Evolutionary conservation across 1,140 invertebrate species (phyloP), one percentile per base, ranked within the genome.

Genomic region (Ooceraea biroi): DNA sequence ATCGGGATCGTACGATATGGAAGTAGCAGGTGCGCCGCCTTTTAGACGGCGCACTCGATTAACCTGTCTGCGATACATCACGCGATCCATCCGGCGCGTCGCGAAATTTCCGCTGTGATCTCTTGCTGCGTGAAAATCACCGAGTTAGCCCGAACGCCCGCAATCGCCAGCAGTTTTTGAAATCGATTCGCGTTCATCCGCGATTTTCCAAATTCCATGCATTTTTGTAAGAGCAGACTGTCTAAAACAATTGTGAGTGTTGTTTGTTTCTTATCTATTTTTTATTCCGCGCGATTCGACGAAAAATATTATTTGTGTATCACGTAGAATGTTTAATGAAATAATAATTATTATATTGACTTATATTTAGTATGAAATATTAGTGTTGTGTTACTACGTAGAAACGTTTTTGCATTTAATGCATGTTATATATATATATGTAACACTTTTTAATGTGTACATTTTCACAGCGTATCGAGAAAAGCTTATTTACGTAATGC

Each of bases 31-130:
- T 80, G 63, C 76, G 36, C 22, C 60, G 36, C 17, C 48, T 68
- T 57, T 66, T 74, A 48, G n/a, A 52, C 65, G 30, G 55, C 63
- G 41, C 30, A 17, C 72, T 66, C 44, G 61, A 66, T 73, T 65
- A 72, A 52, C 22, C 52, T 36, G 36, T 46, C 71, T 11, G 50
- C 12, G 50, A 71, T 58, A 25, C 3, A 27, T 71, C 50, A 69
- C 63, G 63, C 74, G 60, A 55, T 55, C 22, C 10, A 4, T 78
- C 17, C 30, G 22, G 27, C 22, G 50, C 76, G 63, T 57, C 46
- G 61, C 30, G 30, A 12, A 77, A 77, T 41, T 65, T 44, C 66
- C 22, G 41, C 66, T 17, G 61, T 19, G 8, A 19, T 66, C 60
- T 25, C 41, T 46, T 11, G 11, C 27, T 36, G 8, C 0, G 41